These are phyloP conservation scores for Garrulus glandarius DNA, from an alignment of 2,797 vertebrate genomes.

Conservation along the genomic window DNA sequence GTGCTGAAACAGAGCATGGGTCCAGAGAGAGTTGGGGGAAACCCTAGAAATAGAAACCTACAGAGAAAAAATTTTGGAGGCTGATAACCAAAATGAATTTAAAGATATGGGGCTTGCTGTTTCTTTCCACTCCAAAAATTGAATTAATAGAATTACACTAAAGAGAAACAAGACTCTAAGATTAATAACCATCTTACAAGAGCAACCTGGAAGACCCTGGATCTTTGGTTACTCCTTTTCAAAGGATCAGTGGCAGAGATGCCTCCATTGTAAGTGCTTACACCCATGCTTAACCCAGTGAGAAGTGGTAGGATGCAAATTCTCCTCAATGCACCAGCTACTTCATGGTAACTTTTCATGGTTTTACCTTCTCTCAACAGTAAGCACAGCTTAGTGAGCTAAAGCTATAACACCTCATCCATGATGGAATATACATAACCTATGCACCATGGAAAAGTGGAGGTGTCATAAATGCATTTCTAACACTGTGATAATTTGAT, in stretches of 20 bases:
- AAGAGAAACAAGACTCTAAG: not conserved
- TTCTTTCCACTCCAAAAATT: not conserved
- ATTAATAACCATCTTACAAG: not conserved
- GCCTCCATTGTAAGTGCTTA: too few relatives aligned
- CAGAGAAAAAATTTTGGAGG: not conserved
- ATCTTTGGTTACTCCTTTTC: not conserved
- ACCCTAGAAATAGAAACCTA: not conserved
- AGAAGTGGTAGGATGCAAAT: not conserved
- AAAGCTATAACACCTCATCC: not conserved
- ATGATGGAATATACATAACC: fast-evolving
- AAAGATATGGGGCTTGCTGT: not conserved
- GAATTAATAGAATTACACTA: not conserved
- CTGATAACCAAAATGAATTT: not conserved
- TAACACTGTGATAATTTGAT: not conserved
- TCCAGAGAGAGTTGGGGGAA: not conserved
- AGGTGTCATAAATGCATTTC: not conserved
- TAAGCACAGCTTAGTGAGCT: not conserved
- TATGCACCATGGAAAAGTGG: not conserved
- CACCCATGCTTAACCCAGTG: not conserved
- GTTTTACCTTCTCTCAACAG: not conserved
- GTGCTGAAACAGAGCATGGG: not conserved
- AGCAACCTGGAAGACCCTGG: not conserved
- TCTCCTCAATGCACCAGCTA: not conserved
- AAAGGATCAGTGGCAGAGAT: not conserved
- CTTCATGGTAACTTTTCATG: not conserved